A percentile compares a stretch with the other conserved stretches of the same genome.
These are phyloP conservation scores for Aphelinus atriplicis DNA, from an alignment of 1,140 invertebrate genomes.

Conservation along the genomic window DNA sequence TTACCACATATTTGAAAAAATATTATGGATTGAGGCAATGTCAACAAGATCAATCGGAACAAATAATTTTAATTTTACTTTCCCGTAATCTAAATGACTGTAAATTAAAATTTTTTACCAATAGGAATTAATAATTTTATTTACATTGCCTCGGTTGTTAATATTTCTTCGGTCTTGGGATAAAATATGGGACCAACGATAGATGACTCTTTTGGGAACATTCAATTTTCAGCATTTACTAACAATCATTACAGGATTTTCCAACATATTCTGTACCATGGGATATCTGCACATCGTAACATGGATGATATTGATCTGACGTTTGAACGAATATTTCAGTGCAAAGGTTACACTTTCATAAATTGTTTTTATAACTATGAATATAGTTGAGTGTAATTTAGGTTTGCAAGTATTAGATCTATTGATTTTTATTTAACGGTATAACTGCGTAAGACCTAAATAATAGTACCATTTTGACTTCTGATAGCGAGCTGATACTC, in stretches of 20 bases:
- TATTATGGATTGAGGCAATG: too few relatives aligned
- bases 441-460: constrained; percentile 69
- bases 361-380: constrained; percentile 8
- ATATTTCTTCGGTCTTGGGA: neutral
- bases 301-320: neutral
- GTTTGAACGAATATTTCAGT: neutral
- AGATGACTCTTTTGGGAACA: neutral
- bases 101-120: neutral
- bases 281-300: too few relatives aligned
- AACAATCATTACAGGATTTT: too few relatives aligned
- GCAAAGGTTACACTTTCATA: neutral
- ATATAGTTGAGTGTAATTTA: constrained; percentile 22
- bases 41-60: too few relatives aligned
- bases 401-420: constrained; percentile 27
- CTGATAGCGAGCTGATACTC: constrained; percentile 97
- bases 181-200: neutral
- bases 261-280: too few relatives aligned
- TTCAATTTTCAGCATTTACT: neutral
- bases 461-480: constrained; percentile 96
- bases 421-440: constrained; percentile 51
- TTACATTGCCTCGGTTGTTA: neutral
- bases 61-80: too few relatives aligned
- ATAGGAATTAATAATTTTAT: neutral
- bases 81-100: too few relatives aligned
- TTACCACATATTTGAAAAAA: too few relatives aligned